phyloP scores from a whole-genome alignment of 1,140 invertebrate species.

The Drosophila parabipectinata region DNA sequence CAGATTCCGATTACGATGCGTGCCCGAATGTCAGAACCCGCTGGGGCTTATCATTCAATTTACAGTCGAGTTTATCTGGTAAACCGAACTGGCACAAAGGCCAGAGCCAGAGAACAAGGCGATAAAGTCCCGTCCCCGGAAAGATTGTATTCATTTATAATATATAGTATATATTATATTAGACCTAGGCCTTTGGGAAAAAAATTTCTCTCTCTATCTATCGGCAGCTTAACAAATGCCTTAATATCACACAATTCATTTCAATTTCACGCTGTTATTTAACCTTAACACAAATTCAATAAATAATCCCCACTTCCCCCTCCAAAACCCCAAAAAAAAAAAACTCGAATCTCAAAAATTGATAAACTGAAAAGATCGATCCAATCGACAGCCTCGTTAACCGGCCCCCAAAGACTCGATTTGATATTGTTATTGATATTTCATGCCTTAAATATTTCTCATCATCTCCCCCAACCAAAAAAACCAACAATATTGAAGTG shows the following conservation, averaged over 20 bases:
- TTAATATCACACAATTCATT: slow-evolving; percentile 58
- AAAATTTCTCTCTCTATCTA: not conserved
- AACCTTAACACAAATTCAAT: slow-evolving; percentile 68
- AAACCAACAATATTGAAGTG: not conserved
- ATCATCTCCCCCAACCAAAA: not conserved
- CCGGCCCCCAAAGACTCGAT: not conserved
- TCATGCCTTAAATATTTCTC: slow-evolving; percentile 35
- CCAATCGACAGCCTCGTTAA: slow-evolving; percentile 42
- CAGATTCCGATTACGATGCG: not conserved
- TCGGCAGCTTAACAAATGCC: slow-evolving; percentile 15
- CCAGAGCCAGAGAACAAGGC: not conserved
- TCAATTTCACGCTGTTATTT: slow-evolving; percentile 66
- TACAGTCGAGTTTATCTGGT: slow-evolving; percentile 13
- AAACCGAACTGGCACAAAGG: slow-evolving; percentile 5
- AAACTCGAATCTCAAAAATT: slow-evolving; percentile 23
- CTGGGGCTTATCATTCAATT: slow-evolving; percentile 46
- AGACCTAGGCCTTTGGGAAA: not conserved
- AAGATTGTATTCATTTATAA: not conserved
- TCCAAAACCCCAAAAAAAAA: too few species aligned
- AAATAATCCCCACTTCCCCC: slow-evolving; percentile 36
- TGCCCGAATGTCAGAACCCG: not conserved
- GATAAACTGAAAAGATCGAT: slow-evolving; percentile 41
- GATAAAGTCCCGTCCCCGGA: slow-evolving; percentile 5
- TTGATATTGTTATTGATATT: slow-evolving; percentile 49
- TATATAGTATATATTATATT: not conserved